Evolutionary conservation across 2,113 vertebrate species (phyloP).

Genomic region (Macheiramphus alcinus): DNA sequence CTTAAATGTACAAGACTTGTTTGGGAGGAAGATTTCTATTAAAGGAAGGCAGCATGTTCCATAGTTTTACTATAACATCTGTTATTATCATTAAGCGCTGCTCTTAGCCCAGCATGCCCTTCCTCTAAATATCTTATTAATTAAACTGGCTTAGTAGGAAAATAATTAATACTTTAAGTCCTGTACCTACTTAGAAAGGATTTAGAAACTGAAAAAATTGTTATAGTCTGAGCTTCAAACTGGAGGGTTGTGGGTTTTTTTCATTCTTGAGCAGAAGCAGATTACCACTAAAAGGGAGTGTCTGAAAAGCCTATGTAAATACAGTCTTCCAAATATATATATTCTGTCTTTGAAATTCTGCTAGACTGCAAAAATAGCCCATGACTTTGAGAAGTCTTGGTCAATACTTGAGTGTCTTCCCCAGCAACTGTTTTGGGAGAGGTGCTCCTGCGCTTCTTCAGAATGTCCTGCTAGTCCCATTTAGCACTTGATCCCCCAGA

Average conservation of each 20-base stretch:
- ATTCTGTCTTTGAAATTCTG: neutral
- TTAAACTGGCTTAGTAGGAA: slow-evolving; percentile 46
- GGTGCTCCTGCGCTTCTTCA: neutral
- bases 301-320: neutral
- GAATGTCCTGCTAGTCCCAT: neutral
- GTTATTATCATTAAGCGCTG: slow-evolving; percentile 25
- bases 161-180: slow-evolving; percentile 56
- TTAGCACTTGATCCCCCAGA: neutral
- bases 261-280: neutral
- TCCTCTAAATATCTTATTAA: slow-evolving; percentile 59
- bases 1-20: neutral
- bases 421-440: neutral
- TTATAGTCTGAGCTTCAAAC: neutral
- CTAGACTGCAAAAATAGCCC: neutral
- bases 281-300: neutral
- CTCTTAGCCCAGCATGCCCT: slow-evolving; percentile 29
- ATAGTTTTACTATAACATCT: slow-evolving; percentile 9
- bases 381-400: neutral
- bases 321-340: neutral
- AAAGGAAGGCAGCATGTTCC: neutral
- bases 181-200: slow-evolving; percentile 27
- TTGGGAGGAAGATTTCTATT: slow-evolving; percentile 2
- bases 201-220: slow-evolving; percentile 33
- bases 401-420: neutral
- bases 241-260: neutral